phyloP scores from a whole-genome alignment of 2,888 invertebrate genomes.

The Tholera decimalis region DNA sequence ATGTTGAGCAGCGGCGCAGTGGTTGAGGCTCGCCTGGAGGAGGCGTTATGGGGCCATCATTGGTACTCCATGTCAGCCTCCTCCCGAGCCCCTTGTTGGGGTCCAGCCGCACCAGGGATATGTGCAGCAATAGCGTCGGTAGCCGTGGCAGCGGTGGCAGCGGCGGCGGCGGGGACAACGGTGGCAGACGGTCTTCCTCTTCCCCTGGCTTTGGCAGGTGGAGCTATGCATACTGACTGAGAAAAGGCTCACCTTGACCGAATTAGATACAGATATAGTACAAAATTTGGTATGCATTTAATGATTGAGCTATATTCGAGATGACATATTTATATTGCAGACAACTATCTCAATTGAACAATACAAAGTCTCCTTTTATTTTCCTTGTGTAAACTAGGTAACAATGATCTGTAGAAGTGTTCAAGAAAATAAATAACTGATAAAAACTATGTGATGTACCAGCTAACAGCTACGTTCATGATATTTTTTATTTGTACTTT shows the following conservation, averaged over 20 bases:
- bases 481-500: constrained; percentile 14
- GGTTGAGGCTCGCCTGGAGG: too few species aligned
- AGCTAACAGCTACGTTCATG: background rate
- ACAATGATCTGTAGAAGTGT: constrained; percentile 15
- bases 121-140: too few species aligned
- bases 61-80: too few species aligned
- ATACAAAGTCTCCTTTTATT: constrained; percentile 53
- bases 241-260: constrained; percentile 28
- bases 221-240: background rate
- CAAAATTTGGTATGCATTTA: constrained; percentile 13
- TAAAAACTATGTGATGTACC: constrained; percentile 24
- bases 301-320: constrained; percentile 15
- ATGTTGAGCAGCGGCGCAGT: too few species aligned
- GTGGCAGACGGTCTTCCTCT: too few species aligned
- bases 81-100: too few species aligned
- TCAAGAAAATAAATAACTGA: constrained; percentile 42
- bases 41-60: too few species aligned
- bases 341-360: constrained; percentile 46
- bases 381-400: constrained; percentile 25
- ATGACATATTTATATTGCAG: constrained; percentile 7
- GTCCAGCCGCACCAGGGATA: too few species aligned
- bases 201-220: too few species aligned
- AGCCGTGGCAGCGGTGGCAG: too few species aligned
- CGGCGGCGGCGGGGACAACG: too few species aligned
- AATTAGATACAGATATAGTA: constrained; percentile 14